These are phyloP conservation scores for Sebastes wilsoni DNA, from an alignment of 2,797 vertebrate genomes.

Conservation along the genomic window DNA sequence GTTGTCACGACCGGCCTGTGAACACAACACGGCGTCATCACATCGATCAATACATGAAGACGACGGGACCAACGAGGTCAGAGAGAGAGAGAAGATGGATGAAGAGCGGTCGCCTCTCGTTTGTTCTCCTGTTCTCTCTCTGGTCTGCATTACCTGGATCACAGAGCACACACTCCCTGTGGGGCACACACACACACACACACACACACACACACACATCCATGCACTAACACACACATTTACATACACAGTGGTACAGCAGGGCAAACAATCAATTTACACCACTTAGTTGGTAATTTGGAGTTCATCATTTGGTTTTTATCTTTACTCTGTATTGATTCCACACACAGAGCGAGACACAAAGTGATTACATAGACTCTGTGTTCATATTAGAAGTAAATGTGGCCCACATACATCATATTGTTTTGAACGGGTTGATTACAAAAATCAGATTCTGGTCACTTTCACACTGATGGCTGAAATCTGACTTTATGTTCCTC, in stretches of 20 bases:
- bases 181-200: constrained; percentile 37
- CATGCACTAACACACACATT: constrained; percentile 18
- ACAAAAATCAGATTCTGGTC: background rate
- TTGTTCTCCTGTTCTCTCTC: constrained; percentile 60
- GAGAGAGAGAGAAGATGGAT: constrained; percentile 59
- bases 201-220: constrained; percentile 9
- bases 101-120: constrained; percentile 62
- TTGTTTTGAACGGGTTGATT: background rate
- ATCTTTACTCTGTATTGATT: constrained; percentile 55
- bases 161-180: constrained; percentile 77
- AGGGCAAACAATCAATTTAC: constrained; percentile 66
- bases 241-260: constrained; percentile 38
- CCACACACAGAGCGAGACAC: background rate
- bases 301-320: constrained; percentile 65
- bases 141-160: constrained; percentile 83
- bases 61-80: constrained; percentile 47
- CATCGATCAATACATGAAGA: constrained; percentile 76
- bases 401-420: background rate
- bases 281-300: constrained; percentile 57
- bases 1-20: constrained; percentile 49
- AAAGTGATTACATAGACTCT: constrained; percentile 2
- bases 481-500: background rate
- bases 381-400: background rate
- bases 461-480: too few relatives aligned
- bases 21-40: constrained; percentile 58